A percentile compares a stretch with the other conserved stretches of the same genome.
Evolutionary conservation across 2,888 invertebrate species (phyloP).

Genomic region (Sarcophaga rosellei): DNA sequence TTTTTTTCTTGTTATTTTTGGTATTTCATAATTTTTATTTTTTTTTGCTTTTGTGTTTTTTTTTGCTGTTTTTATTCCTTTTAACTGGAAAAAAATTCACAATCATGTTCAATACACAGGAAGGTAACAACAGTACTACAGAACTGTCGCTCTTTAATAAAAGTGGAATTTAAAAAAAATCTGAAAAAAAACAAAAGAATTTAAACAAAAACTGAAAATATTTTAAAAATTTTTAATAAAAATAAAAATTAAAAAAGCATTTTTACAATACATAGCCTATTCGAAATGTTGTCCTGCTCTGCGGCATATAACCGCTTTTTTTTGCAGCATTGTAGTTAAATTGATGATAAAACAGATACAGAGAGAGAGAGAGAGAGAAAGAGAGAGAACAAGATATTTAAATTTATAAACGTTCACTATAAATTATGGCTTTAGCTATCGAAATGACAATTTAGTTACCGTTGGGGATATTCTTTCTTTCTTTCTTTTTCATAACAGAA

Average conservation of each 20-base stretch:
- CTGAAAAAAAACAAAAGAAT: background rate
- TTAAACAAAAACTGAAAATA: background rate
- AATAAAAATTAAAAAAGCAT: background rate
- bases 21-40: slow-evolving; percentile 22
- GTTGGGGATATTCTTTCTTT: slow-evolving; percentile 21
- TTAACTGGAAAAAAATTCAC: slow-evolving; percentile 47
- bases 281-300: slow-evolving; percentile 19
- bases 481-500: slow-evolving; percentile 1
- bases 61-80: too few species aligned
- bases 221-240: background rate
- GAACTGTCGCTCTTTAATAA: background rate
- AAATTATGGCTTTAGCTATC: slow-evolving; percentile 69
- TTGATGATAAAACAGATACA: slow-evolving; percentile 39
- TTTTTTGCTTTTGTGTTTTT: too few species aligned
- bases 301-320: background rate
- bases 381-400: slow-evolving; percentile 30
- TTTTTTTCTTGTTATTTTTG: slow-evolving; percentile 28
- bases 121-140: background rate
- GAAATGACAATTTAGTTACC: slow-evolving; percentile 69
- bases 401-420: slow-evolving; percentile 62
- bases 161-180: too few species aligned
- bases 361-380: slow-evolving; percentile 33
- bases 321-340: slow-evolving; percentile 12
- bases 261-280: background rate
- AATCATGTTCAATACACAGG: slow-evolving; percentile 32